These are phyloP conservation scores for Micropterix aruncella DNA, from an alignment of 2,888 invertebrate genomes.

Conservation along the genomic window DNA sequence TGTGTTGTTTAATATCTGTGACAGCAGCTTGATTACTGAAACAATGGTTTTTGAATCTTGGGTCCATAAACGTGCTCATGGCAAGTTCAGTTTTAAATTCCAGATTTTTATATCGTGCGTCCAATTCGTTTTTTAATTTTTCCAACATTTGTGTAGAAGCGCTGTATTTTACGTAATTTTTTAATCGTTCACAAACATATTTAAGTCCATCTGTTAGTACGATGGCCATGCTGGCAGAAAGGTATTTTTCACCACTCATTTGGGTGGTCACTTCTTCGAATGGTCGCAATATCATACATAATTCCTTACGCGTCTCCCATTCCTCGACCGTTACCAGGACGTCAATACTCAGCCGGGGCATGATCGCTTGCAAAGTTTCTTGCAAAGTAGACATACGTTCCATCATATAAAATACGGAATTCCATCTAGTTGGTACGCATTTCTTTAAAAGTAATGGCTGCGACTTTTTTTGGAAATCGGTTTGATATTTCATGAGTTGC, in stretches of 20 bases:
- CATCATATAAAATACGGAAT: slow-evolving; percentile 1
- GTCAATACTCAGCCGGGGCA: not conserved
- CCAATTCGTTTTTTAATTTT: too few relatives aligned
- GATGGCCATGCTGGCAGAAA: slow-evolving; percentile 1
- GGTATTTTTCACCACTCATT: slow-evolving; percentile 1
- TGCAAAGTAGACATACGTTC: not conserved
- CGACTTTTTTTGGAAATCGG: too few relatives aligned
- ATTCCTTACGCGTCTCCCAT: not conserved
- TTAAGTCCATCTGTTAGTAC: not conserved
- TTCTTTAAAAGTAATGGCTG: slow-evolving; percentile 6
- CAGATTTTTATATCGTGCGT: too few relatives aligned
- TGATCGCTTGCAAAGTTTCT: not conserved
- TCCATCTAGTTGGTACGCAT: slow-evolving; percentile 7
- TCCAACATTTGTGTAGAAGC: not conserved
- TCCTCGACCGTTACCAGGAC: not conserved
- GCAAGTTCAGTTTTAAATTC: too few relatives aligned
- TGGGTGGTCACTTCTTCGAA: slow-evolving; percentile 1
- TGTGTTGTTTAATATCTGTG: too few relatives aligned
- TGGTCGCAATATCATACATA: not conserved
- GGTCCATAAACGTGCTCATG: too few relatives aligned
- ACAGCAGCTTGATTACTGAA: too few relatives aligned
- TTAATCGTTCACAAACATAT: not conserved
- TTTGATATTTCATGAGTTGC: slow-evolving; percentile 11
- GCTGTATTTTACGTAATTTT: not conserved
- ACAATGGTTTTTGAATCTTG: too few relatives aligned